These are phyloP conservation scores for Machimus rusticus DNA, from an alignment of 2,888 invertebrate genomes.

Conservation along the genomic window DNA sequence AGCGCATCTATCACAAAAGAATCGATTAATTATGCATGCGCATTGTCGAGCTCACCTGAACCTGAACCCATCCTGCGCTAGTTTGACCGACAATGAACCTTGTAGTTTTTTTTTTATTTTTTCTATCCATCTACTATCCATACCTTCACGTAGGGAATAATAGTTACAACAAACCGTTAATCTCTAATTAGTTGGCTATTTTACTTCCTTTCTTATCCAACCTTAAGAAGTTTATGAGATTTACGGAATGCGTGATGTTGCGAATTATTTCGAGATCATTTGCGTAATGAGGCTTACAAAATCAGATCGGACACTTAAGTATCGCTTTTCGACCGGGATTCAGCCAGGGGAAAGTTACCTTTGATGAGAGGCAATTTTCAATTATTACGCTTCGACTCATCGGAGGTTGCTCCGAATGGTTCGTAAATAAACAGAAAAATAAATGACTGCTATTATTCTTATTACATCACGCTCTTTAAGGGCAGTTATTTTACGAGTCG, in stretches of 20 bases:
- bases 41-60: constrained; percentile 2
- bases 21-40: constrained; percentile 15
- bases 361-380: neutral
- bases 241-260: neutral
- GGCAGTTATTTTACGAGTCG: neutral
- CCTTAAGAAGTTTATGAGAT: neutral
- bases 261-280: neutral
- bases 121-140: neutral
- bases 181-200: neutral
- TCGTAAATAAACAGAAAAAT: neutral
- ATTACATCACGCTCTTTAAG: neutral
- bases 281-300: neutral
- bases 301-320: neutral
- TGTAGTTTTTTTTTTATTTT: neutral
- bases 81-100: constrained; percentile 24
- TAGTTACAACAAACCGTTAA: neutral
- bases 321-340: neutral
- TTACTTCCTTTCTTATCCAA: neutral
- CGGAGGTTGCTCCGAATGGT: neutral
- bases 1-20: constrained; percentile 22
- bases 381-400: neutral
- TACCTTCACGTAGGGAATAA: neutral
- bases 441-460: neutral
- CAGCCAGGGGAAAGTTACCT: neutral
- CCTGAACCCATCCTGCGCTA: neutral